These are phyloP conservation scores for Vulpes lagopus DNA, from an alignment of 2,113 vertebrate species.

Conservation along the genomic window DNA sequence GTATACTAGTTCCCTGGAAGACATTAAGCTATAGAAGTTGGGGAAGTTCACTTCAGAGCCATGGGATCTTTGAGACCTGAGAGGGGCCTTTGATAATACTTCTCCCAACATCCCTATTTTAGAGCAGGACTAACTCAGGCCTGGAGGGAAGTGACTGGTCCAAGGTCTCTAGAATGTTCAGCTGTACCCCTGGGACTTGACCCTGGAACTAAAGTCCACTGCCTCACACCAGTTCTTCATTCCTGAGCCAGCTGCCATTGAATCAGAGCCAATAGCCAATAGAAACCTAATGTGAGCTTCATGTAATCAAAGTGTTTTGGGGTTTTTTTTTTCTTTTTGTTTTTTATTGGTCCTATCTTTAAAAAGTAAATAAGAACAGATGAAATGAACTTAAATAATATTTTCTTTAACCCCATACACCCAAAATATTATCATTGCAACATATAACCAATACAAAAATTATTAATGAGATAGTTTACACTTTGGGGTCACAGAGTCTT, in stretches of 20 bases:
- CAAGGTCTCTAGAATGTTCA: neutral
- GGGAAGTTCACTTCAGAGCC: accelerated
- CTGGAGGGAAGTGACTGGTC: accelerated
- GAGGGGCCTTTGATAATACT: neutral
- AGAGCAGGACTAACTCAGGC: neutral
- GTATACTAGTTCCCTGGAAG: neutral
- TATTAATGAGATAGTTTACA: neutral
- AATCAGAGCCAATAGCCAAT: neutral
- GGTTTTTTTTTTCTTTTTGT: neutral
- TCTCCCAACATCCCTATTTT: too few species aligned
- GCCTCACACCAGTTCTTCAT: neutral
- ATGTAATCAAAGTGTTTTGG: neutral
- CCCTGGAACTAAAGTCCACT: neutral
- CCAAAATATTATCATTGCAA: neutral
- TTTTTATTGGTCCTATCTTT: neutral
- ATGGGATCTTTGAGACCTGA: neutral
- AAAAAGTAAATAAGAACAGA: neutral
- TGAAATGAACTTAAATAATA: neutral
- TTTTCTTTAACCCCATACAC: neutral
- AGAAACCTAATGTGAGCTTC: neutral
- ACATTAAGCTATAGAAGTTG: neutral
- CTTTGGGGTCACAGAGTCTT: neutral
- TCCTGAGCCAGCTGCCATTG: neutral
- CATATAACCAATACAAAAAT: neutral
- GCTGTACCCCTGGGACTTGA: neutral